Conservation (phyloP, 2,797 vertebrate genomes). For the Parambassis ranga region DNA sequence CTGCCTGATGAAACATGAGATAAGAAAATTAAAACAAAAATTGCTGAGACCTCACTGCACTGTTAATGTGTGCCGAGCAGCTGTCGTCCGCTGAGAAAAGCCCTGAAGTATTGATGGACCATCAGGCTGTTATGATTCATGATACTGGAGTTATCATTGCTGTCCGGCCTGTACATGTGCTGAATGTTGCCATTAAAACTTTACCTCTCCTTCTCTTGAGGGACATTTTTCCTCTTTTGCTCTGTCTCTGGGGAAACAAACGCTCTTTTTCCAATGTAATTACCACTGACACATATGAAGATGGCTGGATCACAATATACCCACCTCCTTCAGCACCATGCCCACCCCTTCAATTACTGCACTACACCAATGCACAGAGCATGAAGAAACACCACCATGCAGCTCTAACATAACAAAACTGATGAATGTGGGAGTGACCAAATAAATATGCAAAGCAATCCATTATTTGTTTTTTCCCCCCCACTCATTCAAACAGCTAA, state of each 20-base stretch:
- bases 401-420: conserved; percentile 26
- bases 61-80: conserved; percentile 53
- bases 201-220: conserved; percentile 10
- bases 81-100: conserved; percentile 22
- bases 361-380: conserved; percentile 15
- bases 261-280: conserved; percentile 66
- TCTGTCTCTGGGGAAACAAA: conserved; percentile 41
- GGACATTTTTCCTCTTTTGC: conserved; percentile 6
- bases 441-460: conserved; percentile 18
- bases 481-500: conserved; percentile 18
- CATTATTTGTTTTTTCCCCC: too few relatives aligned
- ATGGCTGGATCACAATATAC: conserved; percentile 61
- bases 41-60: conserved; percentile 30
- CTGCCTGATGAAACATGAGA: conserved; percentile 52
- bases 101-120: conserved; percentile 27
- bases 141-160: conserved; percentile 28
- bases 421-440: conserved; percentile 40
- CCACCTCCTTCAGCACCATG: conserved; percentile 47
- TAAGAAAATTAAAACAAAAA: conserved; percentile 60
- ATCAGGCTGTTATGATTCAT: conserved; percentile 37
- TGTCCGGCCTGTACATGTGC: conserved; percentile 33
- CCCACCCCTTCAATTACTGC: conserved; percentile 58
- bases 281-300: conserved; percentile 64
- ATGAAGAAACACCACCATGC: neutral
- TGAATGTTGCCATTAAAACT: conserved; percentile 34